phyloP scores from a whole-genome alignment of 2,113 vertebrate species.

The Tor tambroides region DNA sequence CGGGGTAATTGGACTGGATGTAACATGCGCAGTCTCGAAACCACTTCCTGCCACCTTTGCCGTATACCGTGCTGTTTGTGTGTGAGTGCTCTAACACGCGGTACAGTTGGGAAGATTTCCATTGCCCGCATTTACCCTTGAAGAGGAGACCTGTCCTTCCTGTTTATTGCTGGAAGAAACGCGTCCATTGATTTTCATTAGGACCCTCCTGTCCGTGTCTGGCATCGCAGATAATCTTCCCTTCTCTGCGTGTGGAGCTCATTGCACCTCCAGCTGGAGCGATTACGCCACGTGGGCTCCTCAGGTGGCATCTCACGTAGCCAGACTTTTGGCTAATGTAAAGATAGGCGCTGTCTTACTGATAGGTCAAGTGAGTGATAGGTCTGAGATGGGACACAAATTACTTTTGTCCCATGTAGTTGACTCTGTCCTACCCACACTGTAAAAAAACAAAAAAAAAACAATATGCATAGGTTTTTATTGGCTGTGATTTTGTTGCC shows the following conservation, averaged over 20 bases:
- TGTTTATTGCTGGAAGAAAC: constrained; percentile 58
- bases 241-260: not conserved
- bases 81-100: not conserved
- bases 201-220: constrained; percentile 52
- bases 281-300: constrained; percentile 16
- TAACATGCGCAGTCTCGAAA: constrained; percentile 18
- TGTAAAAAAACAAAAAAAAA: too few relatives aligned
- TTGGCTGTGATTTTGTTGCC: not conserved
- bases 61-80: constrained; percentile 8
- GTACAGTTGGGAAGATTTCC: constrained; percentile 56
- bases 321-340: not conserved
- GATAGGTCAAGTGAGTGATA: not conserved
- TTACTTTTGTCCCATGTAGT: not conserved
- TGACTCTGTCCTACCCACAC: not conserved
- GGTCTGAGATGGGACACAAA: not conserved
- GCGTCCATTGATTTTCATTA: constrained; percentile 62
- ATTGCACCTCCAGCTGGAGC: constrained; percentile 33
- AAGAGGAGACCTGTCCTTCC: constrained; percentile 49
- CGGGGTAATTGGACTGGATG: constrained; percentile 51
- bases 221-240: constrained; percentile 49
- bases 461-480: not conserved
- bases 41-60: constrained; percentile 20
- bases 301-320: constrained; percentile 10
- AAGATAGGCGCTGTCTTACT: not conserved
- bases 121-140: constrained; percentile 69